Conservation (phyloP, 2,888 invertebrate genomes). For the Spicauda simplicius region DNA sequence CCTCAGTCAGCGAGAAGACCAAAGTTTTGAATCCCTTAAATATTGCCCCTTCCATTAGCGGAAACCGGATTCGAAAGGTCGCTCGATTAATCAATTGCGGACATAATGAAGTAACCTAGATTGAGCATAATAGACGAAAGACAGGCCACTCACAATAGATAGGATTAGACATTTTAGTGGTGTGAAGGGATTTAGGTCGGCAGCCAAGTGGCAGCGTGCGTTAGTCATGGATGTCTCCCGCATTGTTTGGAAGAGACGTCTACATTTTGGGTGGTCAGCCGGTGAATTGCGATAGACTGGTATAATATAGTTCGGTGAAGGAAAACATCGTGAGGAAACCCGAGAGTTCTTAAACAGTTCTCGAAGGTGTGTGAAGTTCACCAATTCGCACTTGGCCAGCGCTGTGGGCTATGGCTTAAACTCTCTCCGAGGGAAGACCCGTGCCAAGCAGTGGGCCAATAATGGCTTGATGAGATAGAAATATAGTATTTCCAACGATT, state of each 20-base stretch:
- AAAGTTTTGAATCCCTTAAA: conserved; percentile 28
- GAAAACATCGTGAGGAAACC: no score
- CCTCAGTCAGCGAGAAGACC: conserved; percentile 19
- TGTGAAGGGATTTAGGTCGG: conserved; percentile 4
- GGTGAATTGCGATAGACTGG: no score
- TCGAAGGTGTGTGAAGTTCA: no score
- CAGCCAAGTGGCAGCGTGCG: conserved; percentile 5
- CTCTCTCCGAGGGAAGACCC: no score
- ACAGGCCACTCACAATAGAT: conserved; percentile 12
- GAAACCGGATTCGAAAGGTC: conserved; percentile 28
- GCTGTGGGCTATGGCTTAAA: no score
- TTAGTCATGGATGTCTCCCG: background rate
- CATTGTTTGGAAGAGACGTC: conserved; percentile 5
- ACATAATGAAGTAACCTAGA: conserved; percentile 25
- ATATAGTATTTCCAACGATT: no score
- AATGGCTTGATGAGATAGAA: no score
- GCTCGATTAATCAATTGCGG: conserved; percentile 30
- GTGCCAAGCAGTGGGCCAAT: no score
- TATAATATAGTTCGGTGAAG: no score
- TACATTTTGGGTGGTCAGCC: no score
- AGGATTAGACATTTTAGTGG: background rate
- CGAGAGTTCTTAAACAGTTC: no score
- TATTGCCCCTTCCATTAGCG: conserved; percentile 29
- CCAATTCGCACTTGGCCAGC: no score
- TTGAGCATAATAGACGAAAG: conserved; percentile 15